Evolutionary conservation across 1,140 invertebrate genomes (phyloP), one percentile per base, ranked within the genome.

Genomic region (Druon quercuslanigerum): DNA sequence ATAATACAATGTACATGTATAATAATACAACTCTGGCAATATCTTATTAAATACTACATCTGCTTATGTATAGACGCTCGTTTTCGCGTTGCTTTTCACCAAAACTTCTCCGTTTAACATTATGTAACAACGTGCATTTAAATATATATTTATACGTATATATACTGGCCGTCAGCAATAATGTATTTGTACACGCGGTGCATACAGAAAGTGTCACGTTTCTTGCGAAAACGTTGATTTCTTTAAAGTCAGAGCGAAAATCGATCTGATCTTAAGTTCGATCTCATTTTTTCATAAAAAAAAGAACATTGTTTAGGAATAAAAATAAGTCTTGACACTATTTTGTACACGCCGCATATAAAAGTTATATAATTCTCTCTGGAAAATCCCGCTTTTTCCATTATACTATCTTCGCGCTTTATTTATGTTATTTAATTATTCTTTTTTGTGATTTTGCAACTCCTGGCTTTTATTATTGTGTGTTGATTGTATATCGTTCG

Each of bases 1-100:
- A 74, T 82, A 75, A 81, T 87, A 81, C 80, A 86, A 84, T 82
- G 78, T 85, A 83, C 79, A 86, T 83, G 71, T 83, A 86, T 83
- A 84, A 79, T 85, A 83, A 82, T 84, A 84, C 79, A 85, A 80
- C 76, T 86, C 75, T 84, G 75, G 82, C 76, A 77, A 79, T 80
- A 75, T 71, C 57, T 78, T 79, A 78, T 77, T 72, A 81, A 77
- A 77, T 74, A 79, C 66, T 51, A 72, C 76, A 75, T 78, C 52
- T 78, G 72, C 52, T 79, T 82, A 73, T 81, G 72, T 84, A 81
- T 78, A 82, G 77, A 80, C 75, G 78, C 57, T 60, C 70, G 72
- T 73, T 81, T 78, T 77, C 79, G 75, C 78, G 76, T 78, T 52
- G 20, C 78, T 50, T 74, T 74, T 75, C 77, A 72, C 60, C 71